Percentiles rank a stretch among this genome's conserved stretches.
phyloP scores from a whole-genome alignment of 2,113 vertebrate species.

The Leucosticte australis region DNA sequence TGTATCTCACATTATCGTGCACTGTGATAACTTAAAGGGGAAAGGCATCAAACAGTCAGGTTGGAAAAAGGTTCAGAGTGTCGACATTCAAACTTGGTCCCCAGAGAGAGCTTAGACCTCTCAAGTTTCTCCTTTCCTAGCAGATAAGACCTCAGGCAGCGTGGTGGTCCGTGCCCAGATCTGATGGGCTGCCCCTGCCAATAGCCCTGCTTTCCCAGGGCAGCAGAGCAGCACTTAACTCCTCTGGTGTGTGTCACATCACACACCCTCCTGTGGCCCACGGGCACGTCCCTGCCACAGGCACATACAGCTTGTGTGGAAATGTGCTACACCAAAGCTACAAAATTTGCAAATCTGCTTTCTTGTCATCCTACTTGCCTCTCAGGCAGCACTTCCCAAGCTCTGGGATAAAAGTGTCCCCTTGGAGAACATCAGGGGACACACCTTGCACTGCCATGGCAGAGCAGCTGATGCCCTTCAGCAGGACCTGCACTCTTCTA shows the following conservation, averaged over 20 bases:
- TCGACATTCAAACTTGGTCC: not conserved
- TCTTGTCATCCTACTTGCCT: not conserved
- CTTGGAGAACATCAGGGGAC: not conserved
- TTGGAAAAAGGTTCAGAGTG: not conserved
- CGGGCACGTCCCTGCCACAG: rapidly evolving
- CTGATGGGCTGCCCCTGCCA: not conserved
- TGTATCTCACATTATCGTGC: not conserved
- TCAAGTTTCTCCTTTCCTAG: not conserved
- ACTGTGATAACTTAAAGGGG: not conserved
- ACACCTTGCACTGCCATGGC: not conserved
- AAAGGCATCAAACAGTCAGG: not conserved
- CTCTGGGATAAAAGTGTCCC: not conserved
- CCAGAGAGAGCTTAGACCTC: not conserved
- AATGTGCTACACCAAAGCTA: not conserved
- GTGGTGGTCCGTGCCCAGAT: not conserved
- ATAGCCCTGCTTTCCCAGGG: not conserved
- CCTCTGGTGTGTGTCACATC: not conserved
- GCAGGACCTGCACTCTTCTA: not conserved
- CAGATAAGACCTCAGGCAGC: not conserved
- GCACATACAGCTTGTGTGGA: rapidly evolving
- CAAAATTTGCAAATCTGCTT: not conserved
- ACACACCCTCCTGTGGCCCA: not conserved
- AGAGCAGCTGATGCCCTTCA: not conserved
- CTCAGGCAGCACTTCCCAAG: not conserved
- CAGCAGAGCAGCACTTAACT: not conserved